A percentile compares a stretch with the other conserved stretches of the same genome.
Evolutionary conservation across 2,797 vertebrate species (phyloP).

Genomic region (Tragelaphus oryx): DNA sequence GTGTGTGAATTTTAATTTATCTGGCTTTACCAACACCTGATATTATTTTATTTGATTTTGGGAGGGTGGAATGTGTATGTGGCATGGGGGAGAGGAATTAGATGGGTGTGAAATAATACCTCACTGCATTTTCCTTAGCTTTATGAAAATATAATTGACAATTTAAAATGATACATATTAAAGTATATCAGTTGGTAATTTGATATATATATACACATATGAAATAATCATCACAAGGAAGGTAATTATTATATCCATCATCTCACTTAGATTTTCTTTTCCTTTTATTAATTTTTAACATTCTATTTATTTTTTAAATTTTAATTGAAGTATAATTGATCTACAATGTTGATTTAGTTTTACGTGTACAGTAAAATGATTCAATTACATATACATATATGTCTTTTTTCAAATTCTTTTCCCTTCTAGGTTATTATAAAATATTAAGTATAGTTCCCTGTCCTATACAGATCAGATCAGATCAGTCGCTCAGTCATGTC

Average conservation of each 20-base stretch:
- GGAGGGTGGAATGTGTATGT: too few relatives aligned
- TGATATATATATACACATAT: background rate
- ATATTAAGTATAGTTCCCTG: background rate
- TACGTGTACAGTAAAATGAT: background rate
- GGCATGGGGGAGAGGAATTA: background rate
- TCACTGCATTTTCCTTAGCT: background rate
- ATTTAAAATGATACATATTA: background rate
- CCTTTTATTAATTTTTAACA: background rate
- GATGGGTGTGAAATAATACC: background rate
- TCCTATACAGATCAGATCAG: background rate
- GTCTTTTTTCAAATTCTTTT: background rate
- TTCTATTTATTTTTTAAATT: background rate
- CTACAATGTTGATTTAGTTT: background rate
- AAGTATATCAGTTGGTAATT: background rate
- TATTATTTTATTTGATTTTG: background rate
- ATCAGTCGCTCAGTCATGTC: too few relatives aligned
- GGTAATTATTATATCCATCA: background rate
- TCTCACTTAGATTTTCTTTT: background rate
- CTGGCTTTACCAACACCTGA: background rate
- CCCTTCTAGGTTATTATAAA: background rate
- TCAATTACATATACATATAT: background rate
- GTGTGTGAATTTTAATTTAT: background rate
- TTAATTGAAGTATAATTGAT: background rate
- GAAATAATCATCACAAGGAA: background rate
- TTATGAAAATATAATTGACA: background rate